Base-by-base conservation (phyloP, 2,113 vertebrate species). In the Megaceryle maxima region DNA sequence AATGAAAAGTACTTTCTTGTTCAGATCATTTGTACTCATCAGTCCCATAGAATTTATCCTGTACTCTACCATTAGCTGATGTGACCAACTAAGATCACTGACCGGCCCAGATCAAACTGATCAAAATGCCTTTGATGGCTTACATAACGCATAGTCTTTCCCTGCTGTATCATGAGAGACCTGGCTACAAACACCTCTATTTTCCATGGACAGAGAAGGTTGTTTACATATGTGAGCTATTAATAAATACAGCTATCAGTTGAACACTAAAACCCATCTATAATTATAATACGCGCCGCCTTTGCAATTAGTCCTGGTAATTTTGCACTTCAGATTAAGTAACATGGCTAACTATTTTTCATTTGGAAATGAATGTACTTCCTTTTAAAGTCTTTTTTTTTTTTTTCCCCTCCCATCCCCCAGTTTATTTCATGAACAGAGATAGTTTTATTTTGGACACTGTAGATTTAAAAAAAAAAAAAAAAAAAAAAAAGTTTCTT, bases 191-290 rank as follows among this genome's bases (percentile, higher is more conserved):
- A 91, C 93, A 72, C 94, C 91, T 95, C 95, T 51, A 22, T 96
- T 96, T 96, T 96, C 92, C 96, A 96, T 79, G 60, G 80, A 78
- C 87, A 78, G 87, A 69, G 83, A 79, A 51, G 69, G 86, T 19
- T 97, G 96, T 96, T 97, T 96, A 96, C 94, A 95, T 19, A 91
- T 2, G 26, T 51, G 44, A 60, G 91, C 94, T 97, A 96, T 97
- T 95, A 96, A 97, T 97, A 97, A 87, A 94, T 89, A 81, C 60
- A 94, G 76, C 43, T 96, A 94, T 79, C 96, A 97, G 84, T 4
- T 97, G 95, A 91, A 97, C 95, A 91, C 86, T 93, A 93, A 95
- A 96, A 94, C 86, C 92, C 60, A 90, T 88, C 96, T 96, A 92
- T 94, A 96, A 96, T 96, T 97, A 93, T 50, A 94, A 94, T 79